Evolutionary conservation across 2,797 vertebrate species (phyloP).

Genomic region (Megalops cyprinoides): DNA sequence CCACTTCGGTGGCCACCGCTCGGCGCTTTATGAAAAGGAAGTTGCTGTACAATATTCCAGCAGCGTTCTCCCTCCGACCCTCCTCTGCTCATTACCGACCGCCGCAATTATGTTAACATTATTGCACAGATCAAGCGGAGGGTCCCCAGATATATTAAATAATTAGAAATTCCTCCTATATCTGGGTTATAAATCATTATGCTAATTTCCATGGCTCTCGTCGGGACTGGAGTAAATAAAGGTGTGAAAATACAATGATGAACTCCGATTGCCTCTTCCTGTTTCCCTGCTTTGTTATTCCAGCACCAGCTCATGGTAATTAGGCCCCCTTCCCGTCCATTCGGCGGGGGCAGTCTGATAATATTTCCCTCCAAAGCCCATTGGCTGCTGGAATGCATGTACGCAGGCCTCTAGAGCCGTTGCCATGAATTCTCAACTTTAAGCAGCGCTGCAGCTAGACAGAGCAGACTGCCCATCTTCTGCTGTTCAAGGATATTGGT

Average conservation of each 20-base stretch:
- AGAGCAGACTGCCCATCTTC: background rate
- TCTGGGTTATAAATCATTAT: conserved; percentile 82
- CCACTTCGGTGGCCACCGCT: background rate
- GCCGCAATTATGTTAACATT: conserved; percentile 84
- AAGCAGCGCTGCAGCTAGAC: background rate
- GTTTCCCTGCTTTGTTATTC: conserved; percentile 74
- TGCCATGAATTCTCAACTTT: background rate
- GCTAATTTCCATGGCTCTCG: conserved; percentile 75
- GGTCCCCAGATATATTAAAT: conserved; percentile 83
- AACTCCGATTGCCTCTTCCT: conserved; percentile 73
- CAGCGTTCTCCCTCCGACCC: conserved; percentile 58
- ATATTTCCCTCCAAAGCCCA: background rate
- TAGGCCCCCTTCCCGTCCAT: conserved; percentile 64
- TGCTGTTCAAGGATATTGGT: background rate
- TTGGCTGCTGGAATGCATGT: background rate
- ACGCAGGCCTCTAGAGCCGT: no score
- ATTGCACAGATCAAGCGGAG: conserved; percentile 78
- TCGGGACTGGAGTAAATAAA: conserved; percentile 79
- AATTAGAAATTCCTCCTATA: conserved; percentile 82
- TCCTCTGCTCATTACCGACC: conserved; percentile 72
- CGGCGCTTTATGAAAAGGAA: conserved; percentile 29
- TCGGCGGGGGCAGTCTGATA: conserved; percentile 59
- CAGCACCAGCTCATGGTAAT: conserved; percentile 70
- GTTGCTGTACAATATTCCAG: conserved; percentile 61
- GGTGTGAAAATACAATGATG: conserved; percentile 75